Base-by-base conservation (phyloP, 2,797 vertebrate species). In the Melanotaenia boesemani region DNA sequence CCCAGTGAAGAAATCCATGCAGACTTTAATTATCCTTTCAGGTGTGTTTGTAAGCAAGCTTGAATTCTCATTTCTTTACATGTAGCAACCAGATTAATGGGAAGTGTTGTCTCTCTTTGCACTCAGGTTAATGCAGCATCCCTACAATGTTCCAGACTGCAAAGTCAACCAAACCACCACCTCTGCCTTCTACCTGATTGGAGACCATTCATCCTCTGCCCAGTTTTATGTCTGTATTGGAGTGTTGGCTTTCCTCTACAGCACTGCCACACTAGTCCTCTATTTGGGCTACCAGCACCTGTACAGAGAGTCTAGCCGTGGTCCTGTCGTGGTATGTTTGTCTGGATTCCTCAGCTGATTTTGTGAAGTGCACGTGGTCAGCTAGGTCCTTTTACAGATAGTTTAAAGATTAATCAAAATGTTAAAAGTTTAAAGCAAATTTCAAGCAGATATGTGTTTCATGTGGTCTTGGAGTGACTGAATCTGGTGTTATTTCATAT, bases 211-310 rank as follows among this genome's bases (percentile, higher is more conserved):
- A 0, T 96, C 98, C 22, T 96, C 97, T 0, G 95, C 97, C 0
- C 91, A 98, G 91, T 99, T 98, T 86, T 99, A 94, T 0, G 96
- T 98, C 69, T 95, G 94, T 41, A 85, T 98, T 22, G 96, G 96
- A 66, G 96, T 98, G 76, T 93, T 99, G 81, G 94, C 93, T 58
- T 98, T 99, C 86, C 94, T 99, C 39, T 98, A 98, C 89, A 58
- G 95, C 88, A 96, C 93, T 74, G 95, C 93, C 1, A 95, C 95
- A 0, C 91, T 98, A 0, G 87, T 96, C 63, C 34, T 98, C 66
- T 98, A 98, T 87, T 87, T 98, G 87, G 95, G 96, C 68, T 98
- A 96, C 85, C 95, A 97, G 89, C 92, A 94, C 66, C 39, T 96
- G 57, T 99, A 98, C 69, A 87, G 89, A 0, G 92, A 95, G 61